Evolutionary conservation across 2,888 invertebrate genomes (phyloP).

Genomic region (Willowsia nigromaculata): DNA sequence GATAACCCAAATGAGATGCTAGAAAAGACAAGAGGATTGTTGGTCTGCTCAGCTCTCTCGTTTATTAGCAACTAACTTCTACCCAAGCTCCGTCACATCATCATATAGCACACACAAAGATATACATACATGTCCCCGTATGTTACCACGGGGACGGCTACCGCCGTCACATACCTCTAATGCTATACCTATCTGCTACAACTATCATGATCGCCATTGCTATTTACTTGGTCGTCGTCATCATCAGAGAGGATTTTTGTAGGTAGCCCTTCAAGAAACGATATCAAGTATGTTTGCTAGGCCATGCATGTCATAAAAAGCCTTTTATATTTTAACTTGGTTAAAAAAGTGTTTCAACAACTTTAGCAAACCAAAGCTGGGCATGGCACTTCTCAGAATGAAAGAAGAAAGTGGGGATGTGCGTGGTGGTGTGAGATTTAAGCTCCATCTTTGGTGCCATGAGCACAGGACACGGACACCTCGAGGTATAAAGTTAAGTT

Average conservation of each 20-base stretch:
- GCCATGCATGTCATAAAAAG: background rate
- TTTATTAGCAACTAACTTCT: background rate
- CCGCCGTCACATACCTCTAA: too few species aligned
- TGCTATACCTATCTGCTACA: too few species aligned
- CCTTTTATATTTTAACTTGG: background rate
- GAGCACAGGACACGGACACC: background rate
- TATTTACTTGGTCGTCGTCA: background rate
- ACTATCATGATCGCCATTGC: background rate
- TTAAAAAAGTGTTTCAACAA: background rate
- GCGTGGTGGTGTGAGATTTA: background rate
- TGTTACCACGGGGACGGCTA: too few species aligned
- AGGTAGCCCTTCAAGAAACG: background rate
- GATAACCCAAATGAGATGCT: constrained; percentile 55
- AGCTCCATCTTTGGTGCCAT: background rate
- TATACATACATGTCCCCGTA: too few species aligned
- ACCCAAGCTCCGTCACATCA: too few species aligned
- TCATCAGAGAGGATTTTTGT: background rate
- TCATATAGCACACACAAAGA: too few species aligned
- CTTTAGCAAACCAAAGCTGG: background rate
- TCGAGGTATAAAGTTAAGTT: too few species aligned
- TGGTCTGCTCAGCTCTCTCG: background rate
- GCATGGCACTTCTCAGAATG: background rate
- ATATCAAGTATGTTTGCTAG: background rate
- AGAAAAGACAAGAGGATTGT: too few species aligned
- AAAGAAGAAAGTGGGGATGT: too few species aligned